A percentile compares a stretch with the other conserved stretches of the same genome.
Evolutionary conservation across 2,113 vertebrate species (phyloP).

Genomic region (Mormyrus lacerda): DNA sequence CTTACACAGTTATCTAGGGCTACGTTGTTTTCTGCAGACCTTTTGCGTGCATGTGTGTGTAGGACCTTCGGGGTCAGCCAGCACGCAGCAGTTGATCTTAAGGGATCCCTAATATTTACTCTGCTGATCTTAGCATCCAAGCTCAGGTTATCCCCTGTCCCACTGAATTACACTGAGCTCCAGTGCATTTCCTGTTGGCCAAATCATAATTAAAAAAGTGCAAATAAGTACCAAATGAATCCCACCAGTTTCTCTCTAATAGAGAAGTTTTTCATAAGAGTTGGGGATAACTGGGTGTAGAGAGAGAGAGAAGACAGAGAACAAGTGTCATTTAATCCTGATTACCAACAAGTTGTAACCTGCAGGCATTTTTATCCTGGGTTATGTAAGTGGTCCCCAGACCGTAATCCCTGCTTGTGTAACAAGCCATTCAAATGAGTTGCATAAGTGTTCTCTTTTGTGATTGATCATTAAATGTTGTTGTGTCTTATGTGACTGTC

Average conservation of each 20-base stretch:
- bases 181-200: neutral
- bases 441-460: slow-evolving; percentile 23
- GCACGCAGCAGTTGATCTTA: neutral
- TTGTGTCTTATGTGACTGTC: neutral
- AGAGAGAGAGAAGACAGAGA: too few relatives aligned
- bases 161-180: neutral
- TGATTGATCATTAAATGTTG: slow-evolving; percentile 8
- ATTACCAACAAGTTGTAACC: slow-evolving; percentile 10
- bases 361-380: slow-evolving; percentile 13
- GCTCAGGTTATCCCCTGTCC: neutral
- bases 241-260: neutral
- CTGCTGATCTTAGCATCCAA: neutral
- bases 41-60: neutral
- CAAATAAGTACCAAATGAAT: neutral
- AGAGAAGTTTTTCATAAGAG: neutral
- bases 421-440: slow-evolving; percentile 18
- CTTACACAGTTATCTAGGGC: neutral
- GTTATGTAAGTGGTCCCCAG: slow-evolving; percentile 21
- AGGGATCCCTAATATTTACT: neutral
- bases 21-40: neutral
- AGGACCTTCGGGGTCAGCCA: neutral
- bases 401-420: slow-evolving; percentile 24
- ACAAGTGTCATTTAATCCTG: slow-evolving; percentile 16
- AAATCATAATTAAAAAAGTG: neutral
- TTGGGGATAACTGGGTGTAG: neutral